phyloP scores from a whole-genome alignment of 1,140 invertebrate genomes.

The Microplitis mediator region DNA sequence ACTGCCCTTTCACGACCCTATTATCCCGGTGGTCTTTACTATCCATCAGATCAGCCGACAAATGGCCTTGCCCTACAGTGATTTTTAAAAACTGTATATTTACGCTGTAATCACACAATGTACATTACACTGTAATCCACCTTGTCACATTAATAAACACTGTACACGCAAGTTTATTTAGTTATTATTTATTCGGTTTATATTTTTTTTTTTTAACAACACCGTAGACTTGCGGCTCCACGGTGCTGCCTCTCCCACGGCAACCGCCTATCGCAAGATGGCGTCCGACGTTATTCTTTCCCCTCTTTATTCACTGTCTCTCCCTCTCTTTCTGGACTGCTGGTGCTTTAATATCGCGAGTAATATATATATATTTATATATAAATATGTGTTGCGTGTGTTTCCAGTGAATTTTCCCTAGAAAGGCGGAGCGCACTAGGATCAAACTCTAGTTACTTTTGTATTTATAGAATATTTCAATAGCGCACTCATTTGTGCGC shows the following conservation, averaged over 20 bases:
- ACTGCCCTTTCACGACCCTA: constrained; percentile 22
- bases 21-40: constrained; percentile 28
- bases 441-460: no score
- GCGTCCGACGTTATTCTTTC: constrained; percentile 35
- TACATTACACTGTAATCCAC: not conserved
- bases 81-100: not conserved
- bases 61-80: not conserved
- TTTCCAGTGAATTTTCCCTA: no score
- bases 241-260: constrained; percentile 25
- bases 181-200: no score
- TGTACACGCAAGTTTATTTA: constrained; percentile 7
- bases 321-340: not conserved
- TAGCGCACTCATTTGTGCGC: no score
- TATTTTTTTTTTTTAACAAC: constrained; percentile 8
- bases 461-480: no score
- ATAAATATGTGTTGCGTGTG: no score
- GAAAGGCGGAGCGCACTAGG: no score
- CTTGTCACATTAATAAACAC: not conserved
- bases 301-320: constrained; percentile 18
- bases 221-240: constrained; percentile 16
- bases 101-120: not conserved
- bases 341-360: not conserved
- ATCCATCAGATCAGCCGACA: constrained; percentile 20
- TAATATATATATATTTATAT: not conserved
- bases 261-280: constrained; percentile 54